Evolutionary conservation across 1,140 invertebrate genomes (phyloP), one percentile per base, ranked within the genome.

Genomic region (Caenorhabditis elegans): DNA sequence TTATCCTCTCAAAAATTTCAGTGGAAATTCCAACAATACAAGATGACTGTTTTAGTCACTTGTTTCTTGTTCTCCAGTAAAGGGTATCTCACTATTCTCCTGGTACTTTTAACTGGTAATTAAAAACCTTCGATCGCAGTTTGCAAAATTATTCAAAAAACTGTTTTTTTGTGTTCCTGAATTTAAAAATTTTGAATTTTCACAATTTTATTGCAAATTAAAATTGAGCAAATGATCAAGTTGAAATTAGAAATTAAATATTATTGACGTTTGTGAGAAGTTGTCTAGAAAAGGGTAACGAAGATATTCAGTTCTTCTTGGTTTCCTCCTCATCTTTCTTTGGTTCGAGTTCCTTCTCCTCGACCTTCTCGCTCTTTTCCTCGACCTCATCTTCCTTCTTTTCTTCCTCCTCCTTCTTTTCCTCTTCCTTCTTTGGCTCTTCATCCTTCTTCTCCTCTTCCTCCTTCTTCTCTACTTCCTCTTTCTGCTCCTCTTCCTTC

Each of bases 291-390:
- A 26, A 17, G 60, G n/a, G n/a, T n/a, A 13, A 28, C 39, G 31
- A 31, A 60, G 55, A 34, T 70, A 2, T 19, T 70, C 60, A 70
- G 60, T 70, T 70, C 34, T 70, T 70, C 60, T 70, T 70, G 60
- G 60, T 70, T 22, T 70, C 60, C 60, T 70, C 60, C 10, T 70
- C 60, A 1, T 70, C 60, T 19, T 70, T 70, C 34, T 39, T 70
- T 70, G 60, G 60, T 26, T 70, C 60, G 19, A 70, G 31, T 22
- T 36, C 60, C 75, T 48, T 77, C 48, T 31, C 75, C 22, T 36
- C 75, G 43, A 46, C 24, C 31, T 47, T 77, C 24, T 48, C 28
- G 46, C 46, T 51, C 46, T 47, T 49, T 31, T 77, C 48, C 43
- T 47, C 75, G 2, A 48, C 43, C 28, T 77, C 48, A 8, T 78